A percentile compares a stretch with the other conserved stretches of the same genome.
phyloP scores from a whole-genome alignment of 2,797 vertebrate genomes.

The Enteromius unitaeniatus region DNA sequence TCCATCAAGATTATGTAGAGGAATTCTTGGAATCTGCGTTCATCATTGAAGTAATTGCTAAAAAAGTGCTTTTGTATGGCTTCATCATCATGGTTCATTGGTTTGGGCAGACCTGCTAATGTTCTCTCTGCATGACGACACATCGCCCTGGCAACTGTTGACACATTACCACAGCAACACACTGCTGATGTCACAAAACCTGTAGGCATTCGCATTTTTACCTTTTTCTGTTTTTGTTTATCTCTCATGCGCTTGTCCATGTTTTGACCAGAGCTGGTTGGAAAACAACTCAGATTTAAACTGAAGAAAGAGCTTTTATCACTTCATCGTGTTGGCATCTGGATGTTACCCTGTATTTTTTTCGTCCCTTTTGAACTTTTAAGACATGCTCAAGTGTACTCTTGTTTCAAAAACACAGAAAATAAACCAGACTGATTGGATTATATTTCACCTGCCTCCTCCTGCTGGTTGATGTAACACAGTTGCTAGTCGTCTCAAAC shows the following conservation, averaged over 20 bases:
- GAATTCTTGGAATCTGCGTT: conserved; percentile 44
- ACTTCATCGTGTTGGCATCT: neutral
- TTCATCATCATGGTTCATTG: conserved; percentile 39
- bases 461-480: conserved; percentile 17
- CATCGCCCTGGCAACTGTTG: conserved; percentile 50
- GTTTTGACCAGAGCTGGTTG: neutral
- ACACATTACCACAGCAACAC: conserved; percentile 20
- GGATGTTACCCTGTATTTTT: neutral
- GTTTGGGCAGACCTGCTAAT: conserved; percentile 25
- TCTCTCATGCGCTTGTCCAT: neutral
- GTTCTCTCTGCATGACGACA: conserved; percentile 32
- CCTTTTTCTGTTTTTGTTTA: neutral
- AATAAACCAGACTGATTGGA: conserved; percentile 40
- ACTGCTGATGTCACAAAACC: conserved; percentile 20
- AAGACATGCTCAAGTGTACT: neutral
- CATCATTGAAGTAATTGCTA: conserved; percentile 22
- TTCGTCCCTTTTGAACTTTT: conserved; percentile 6
- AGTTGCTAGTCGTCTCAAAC: conserved; percentile 27
- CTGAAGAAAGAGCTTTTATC: neutral
- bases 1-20: conserved; percentile 6
- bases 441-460: conserved; percentile 38
- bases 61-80: conserved; percentile 25
- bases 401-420: conserved; percentile 26
- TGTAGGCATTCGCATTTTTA: neutral
- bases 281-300: neutral